Evolutionary conservation across 2,797 vertebrate species (phyloP), one percentile per base, ranked within the genome.

Genomic region (Pteronotus mesoamericanus): DNA sequence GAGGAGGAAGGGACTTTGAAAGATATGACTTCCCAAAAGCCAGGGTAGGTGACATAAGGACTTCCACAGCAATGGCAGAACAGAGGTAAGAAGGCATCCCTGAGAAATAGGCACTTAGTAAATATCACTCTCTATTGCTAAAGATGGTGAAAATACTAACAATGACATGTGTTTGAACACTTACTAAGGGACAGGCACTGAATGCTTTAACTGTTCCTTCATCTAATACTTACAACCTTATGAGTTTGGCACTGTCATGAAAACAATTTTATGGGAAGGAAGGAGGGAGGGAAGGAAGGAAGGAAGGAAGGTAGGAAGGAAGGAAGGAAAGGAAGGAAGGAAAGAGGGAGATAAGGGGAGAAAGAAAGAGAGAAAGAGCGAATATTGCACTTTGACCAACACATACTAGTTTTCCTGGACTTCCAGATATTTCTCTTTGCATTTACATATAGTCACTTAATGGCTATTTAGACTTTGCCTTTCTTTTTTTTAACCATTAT

Each of bases 141-240:
- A 61, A 46, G 75, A 64, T 57, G 80, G 72, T 7, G 80, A 89
- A 91, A 95, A 79, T 46, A n/a, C 32, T 46, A 53, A 29, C 61
- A 72, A n/a, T 12, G 64, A 44, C 22, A 46, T 42, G 71, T 51
- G 39, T 48, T 61, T 78, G 55, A 86, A 55, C 42, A 42, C 32
- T 68, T 39, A 48, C 29, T 42, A 8, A 4, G 9, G 37, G n/a
- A 80, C 42, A 89, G 44, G 39, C 37, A 66, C 3, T 55, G 48
- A 75, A 74, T 29, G 26, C n/a, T 91, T 85, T 46, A 55, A 22
- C 0, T 32, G 86, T 48, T 55, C 16, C 80, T n/a, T 86, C 32
- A 46, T 87, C 68, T 92, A 64, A 57, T 66, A 71, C 32, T 42
- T 18, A 32, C 24, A 59, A 44, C n/a, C 19, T 32, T 74, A 32